Percentiles rank a stretch among this genome's conserved stretches.
These are phyloP conservation scores for Cantharis flavilabris DNA, from an alignment of 2,888 invertebrate species.

Conservation along the genomic window DNA sequence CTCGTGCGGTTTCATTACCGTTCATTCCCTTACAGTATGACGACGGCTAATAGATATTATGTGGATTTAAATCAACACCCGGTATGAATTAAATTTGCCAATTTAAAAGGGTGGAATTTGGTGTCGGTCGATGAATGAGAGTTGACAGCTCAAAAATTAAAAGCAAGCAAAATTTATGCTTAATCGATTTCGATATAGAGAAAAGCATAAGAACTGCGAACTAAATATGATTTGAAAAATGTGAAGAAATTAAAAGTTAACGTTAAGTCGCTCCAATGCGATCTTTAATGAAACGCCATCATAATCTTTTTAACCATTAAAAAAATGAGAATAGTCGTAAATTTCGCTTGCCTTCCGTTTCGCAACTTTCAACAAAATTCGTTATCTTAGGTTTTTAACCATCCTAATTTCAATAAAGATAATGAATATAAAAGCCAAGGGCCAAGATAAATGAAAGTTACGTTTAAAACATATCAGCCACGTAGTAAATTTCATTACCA, in stretches of 20 bases:
- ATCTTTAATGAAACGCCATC: neutral
- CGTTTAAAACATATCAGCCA: neutral
- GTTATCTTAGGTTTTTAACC: conserved; percentile 4
- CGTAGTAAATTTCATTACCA: neutral
- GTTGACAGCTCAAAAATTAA: neutral
- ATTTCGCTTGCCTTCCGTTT: neutral
- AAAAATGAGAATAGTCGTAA: neutral
- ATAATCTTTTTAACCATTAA: neutral
- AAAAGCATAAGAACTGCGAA: neutral
- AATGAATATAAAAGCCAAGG: neutral
- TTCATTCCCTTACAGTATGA: neutral
- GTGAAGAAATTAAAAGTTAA: neutral
- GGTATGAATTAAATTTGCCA: neutral
- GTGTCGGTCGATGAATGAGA: neutral
- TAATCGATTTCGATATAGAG: neutral
- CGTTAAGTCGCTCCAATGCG: neutral
- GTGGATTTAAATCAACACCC: neutral
- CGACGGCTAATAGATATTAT: neutral
- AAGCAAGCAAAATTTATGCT: neutral
- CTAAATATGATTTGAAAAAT: neutral
- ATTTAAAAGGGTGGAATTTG: neutral
- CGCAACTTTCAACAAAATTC: conserved; percentile 3
- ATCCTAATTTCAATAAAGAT: conserved; percentile 3
- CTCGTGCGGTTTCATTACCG: neutral
- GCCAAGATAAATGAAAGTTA: neutral